Conservation (phyloP, 37 sponge, comb jelly and placozoan species). For the Spongilla lacustris region DNA sequence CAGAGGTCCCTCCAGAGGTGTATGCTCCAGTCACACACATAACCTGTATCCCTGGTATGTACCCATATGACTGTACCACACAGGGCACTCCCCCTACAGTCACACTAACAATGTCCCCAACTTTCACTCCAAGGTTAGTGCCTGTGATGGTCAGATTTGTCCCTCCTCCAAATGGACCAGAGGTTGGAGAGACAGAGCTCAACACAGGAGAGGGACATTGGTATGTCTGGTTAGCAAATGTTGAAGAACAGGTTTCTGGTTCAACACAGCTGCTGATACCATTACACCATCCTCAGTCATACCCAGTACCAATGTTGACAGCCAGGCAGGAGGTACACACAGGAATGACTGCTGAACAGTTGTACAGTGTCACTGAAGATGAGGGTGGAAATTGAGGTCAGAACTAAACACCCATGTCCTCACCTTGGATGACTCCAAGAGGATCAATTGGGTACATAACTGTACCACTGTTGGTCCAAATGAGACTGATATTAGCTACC, state of each 20-base stretch:
- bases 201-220: slow-evolving; percentile 56
- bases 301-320: slow-evolving; percentile 21
- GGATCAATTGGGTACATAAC: not conserved
- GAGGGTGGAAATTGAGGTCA: not conserved
- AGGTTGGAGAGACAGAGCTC: slow-evolving; percentile 36
- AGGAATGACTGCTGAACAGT: slow-evolving; percentile 21
- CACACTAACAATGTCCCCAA: slow-evolving; percentile 29
- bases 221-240: not conserved
- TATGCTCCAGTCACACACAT: slow-evolving; percentile 26
- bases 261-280: not conserved
- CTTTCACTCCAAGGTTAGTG: slow-evolving; percentile 62
- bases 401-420: slow-evolving; percentile 7
- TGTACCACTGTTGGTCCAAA: slow-evolving; percentile 7
- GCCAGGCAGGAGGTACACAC: slow-evolving; percentile 57
- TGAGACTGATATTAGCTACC: slow-evolving; percentile 9
- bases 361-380: slow-evolving; percentile 48
- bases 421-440: slow-evolving; percentile 4
- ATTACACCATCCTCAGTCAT: slow-evolving; percentile 70
- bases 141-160: slow-evolving; percentile 70
- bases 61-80: slow-evolving; percentile 14
- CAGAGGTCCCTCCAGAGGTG: not conserved
- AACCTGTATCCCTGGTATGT: slow-evolving; percentile 28
- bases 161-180: slow-evolving; percentile 72
- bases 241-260: slow-evolving; percentile 21
- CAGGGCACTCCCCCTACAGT: slow-evolving; percentile 26